Conservation (phyloP, 1,140 invertebrate genomes). For the Phthorimaea operculella region DNA sequence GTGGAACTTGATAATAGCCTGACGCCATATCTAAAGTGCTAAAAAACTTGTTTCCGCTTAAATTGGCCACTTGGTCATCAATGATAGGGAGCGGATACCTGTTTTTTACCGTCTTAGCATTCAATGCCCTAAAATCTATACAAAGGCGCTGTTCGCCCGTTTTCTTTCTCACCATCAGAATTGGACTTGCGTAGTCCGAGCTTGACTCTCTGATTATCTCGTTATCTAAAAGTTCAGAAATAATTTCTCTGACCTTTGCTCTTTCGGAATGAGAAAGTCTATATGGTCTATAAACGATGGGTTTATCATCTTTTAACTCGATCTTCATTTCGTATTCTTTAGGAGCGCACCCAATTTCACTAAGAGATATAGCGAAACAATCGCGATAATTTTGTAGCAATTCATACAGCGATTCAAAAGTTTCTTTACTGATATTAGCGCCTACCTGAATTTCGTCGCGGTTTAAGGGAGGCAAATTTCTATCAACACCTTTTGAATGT, state of each 20-base stretch:
- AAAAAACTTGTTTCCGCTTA: conserved; percentile 40
- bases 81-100: conserved; percentile 59
- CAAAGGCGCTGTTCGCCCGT: conserved; percentile 12
- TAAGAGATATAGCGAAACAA: conserved; percentile 22
- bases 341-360: conserved; percentile 8
- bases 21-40: conserved; percentile 22
- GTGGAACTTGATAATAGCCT: conserved; percentile 14
- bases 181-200: conserved; percentile 21
- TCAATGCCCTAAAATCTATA: conserved; percentile 4
- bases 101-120: conserved; percentile 1
- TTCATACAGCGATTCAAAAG: not conserved
- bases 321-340: conserved; percentile 16
- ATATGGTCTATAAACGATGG: conserved; percentile 22
- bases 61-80: conserved; percentile 35
- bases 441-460: not conserved
- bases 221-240: conserved; percentile 9
- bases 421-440: not conserved
- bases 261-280: conserved; percentile 4
- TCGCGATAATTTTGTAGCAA: conserved; percentile 2
- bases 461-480: not conserved
- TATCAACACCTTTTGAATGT: not conserved
- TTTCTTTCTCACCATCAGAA: conserved; percentile 19
- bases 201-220: conserved; percentile 36
- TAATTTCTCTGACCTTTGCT: not conserved
- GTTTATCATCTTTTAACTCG: conserved; percentile 16